A percentile compares a stretch with the other conserved stretches of the same genome.
phyloP scores from a whole-genome alignment of 2,797 vertebrate species.

The Neomorphus geoffroyi region DNA sequence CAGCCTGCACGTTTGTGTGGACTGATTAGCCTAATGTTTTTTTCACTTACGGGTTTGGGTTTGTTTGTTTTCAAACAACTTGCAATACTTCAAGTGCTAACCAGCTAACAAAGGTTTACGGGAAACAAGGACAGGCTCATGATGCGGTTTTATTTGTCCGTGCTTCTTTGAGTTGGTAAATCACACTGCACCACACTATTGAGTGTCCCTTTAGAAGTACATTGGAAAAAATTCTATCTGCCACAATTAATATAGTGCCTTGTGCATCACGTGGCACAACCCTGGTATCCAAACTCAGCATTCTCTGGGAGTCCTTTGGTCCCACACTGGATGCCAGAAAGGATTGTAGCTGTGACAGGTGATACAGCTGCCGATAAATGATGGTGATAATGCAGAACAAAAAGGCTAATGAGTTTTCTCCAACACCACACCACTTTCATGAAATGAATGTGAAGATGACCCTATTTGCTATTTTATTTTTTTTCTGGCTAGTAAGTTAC shows the following conservation, averaged over 20 bases:
- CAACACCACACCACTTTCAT: constrained; percentile 10
- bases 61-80: neutral
- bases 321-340: constrained; percentile 40
- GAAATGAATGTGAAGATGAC: constrained; percentile 40
- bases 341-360: constrained; percentile 46
- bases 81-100: neutral
- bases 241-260: constrained; percentile 61
- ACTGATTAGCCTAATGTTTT: neutral
- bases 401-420: constrained; percentile 51
- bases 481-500: constrained; percentile 5
- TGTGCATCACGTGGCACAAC: constrained; percentile 35
- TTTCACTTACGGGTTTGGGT: neutral
- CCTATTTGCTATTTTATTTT: neutral
- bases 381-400: constrained; percentile 50
- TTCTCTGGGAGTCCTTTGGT: constrained; percentile 3
- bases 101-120: neutral
- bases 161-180: constrained; percentile 60
- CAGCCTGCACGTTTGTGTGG: neutral
- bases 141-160: constrained; percentile 38
- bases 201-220: constrained; percentile 58
- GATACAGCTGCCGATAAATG: constrained; percentile 56
- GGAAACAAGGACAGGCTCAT: neutral
- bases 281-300: neutral
- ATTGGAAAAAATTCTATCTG: constrained; percentile 67
- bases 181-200: constrained; percentile 57